These are phyloP conservation scores for Callinectes sapidus DNA, from an alignment of 2,888 invertebrate species.

Conservation along the genomic window DNA sequence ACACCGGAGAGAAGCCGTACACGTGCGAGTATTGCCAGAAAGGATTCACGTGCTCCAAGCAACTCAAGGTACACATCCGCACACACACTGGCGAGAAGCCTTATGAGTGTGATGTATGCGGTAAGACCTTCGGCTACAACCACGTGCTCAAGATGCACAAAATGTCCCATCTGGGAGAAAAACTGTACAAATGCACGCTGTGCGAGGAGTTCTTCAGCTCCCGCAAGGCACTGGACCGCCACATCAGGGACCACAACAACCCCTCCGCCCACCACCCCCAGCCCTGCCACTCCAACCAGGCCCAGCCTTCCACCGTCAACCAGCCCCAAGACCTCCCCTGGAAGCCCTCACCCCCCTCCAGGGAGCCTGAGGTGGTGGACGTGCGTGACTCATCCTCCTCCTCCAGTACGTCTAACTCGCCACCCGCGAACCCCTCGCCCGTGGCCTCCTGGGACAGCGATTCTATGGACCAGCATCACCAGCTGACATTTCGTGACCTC, in stretches of 20 bases:
- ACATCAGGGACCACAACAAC: slow-evolving; percentile 87
- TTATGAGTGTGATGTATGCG: slow-evolving; percentile 92
- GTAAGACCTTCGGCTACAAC: slow-evolving; percentile 93
- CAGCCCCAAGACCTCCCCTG: slow-evolving; percentile 1
- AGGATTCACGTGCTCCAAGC: slow-evolving; percentile 93
- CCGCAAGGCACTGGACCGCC: slow-evolving; percentile 92
- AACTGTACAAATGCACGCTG: slow-evolving; percentile 93
- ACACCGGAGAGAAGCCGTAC: slow-evolving; percentile 85
- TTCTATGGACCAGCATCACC: slow-evolving; percentile 34
- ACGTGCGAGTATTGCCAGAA: slow-evolving; percentile 89
- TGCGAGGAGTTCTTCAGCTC: slow-evolving; percentile 93
- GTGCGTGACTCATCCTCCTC: slow-evolving; percentile 15
- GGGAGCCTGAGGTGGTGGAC: slow-evolving; percentile 17
- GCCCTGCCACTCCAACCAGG: background rate
- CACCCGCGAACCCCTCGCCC: slow-evolving; percentile 44
- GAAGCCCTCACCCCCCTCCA: slow-evolving; percentile 23
- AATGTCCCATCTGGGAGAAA: slow-evolving; percentile 92
- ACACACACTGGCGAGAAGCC: slow-evolving; percentile 94
- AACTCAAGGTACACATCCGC: slow-evolving; percentile 91
- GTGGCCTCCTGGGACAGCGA: slow-evolving; percentile 43
- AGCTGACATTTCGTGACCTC: slow-evolving; percentile 65
- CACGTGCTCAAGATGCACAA: slow-evolving; percentile 92
- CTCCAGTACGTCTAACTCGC: slow-evolving; percentile 38
- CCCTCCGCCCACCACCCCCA: slow-evolving; percentile 2
- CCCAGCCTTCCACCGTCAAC: background rate